Conservation (phyloP, 2,113 vertebrate genomes). For the Sphyrna mokarran region DNA sequence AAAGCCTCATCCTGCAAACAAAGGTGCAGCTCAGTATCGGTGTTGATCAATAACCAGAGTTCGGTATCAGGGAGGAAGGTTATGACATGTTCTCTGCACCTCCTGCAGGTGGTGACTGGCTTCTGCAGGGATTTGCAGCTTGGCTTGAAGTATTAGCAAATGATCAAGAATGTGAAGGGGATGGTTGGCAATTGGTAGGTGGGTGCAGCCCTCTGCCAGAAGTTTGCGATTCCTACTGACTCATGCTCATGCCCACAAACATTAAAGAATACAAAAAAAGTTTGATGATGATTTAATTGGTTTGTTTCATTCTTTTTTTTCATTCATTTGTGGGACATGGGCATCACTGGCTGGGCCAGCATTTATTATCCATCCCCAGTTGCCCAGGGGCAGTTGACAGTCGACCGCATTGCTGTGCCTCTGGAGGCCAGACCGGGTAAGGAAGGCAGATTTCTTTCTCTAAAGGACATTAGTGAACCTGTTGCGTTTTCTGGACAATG, state of each 20-base stretch:
- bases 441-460: too few relatives aligned
- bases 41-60: not conserved
- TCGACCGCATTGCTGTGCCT: too few relatives aligned
- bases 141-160: not conserved
- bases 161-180: not conserved
- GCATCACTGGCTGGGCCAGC: too few relatives aligned
- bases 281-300: not conserved
- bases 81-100: not conserved
- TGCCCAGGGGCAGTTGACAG: too few relatives aligned
- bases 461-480: too few relatives aligned
- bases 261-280: too few relatives aligned
- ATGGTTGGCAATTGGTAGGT: not conserved
- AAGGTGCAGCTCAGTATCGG: not conserved
- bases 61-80: not conserved
- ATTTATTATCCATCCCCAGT: too few relatives aligned
- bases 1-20: not conserved
- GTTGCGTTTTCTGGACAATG: too few relatives aligned
- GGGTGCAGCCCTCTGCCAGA: not conserved
- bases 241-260: not conserved
- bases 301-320: not conserved
- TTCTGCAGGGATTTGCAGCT: not conserved
- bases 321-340: too few relatives aligned
- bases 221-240: not conserved
- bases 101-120: not conserved
- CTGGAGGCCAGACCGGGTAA: too few relatives aligned